Evolutionary conservation across 2,888 invertebrate genomes (phyloP), one percentile per base, ranked within the genome.

Genomic region (Pheosia tremula): DNA sequence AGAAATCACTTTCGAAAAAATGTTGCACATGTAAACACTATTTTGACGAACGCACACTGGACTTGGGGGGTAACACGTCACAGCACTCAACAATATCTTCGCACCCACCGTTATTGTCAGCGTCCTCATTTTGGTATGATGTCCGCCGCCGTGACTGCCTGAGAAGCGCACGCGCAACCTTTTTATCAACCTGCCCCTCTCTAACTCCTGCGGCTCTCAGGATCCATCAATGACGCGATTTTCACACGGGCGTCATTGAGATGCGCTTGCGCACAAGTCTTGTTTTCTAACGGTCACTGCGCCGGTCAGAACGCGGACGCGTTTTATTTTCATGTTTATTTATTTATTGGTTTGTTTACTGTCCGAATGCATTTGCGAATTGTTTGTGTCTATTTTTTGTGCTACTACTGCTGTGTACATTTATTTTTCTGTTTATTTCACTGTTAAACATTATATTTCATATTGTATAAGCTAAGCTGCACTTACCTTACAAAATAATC

Each of bases 101-200:
- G 56, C 80, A 91, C 91, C 88, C 88, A 91, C 91, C 91, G 87
- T 88, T 55, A 86, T 75, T 72, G 87, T 82, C 83, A 89, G 87
- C 86, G 88, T 85, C 85, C 90, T 88, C 91, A 91, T 91, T 79
- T 85, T 85, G 85, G 73, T 72, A 79, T 81, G 86, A 82, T 83
- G 80, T 75, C 80, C 84, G 82, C 83, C 83, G 83, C 84, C 83
- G 85, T 86, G 88, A 90, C 90, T 91, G 90, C 67, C 79, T 67
- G 56, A 62, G 61, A 56, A 63, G 62, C 68, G 74, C 59, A 52
- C 36, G 78, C 80, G 82, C 81, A 66, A 68, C 74, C 80, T 86
- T 87, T 89, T 85, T 91, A 91, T 88, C 68, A 83, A 78, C 67
- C 53, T 73, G 77, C 90, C 89, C 90, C 89, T 87, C 89, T 86